phyloP scores from a whole-genome alignment of 2,113 vertebrate genomes.

The Penelope pileata region DNA sequence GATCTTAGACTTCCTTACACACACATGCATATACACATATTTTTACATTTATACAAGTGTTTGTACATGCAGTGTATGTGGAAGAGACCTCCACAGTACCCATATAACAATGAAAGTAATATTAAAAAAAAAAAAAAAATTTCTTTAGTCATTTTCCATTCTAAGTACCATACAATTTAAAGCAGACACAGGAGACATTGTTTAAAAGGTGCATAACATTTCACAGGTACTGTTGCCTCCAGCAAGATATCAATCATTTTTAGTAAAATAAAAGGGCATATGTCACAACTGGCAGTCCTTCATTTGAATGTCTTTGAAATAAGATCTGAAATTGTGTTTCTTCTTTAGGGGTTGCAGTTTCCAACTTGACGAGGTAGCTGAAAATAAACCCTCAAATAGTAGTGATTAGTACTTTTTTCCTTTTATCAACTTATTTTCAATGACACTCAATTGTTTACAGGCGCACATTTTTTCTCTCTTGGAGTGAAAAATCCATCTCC shows the following conservation, averaged over 20 bases:
- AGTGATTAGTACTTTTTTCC: not conserved
- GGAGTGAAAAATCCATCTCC: not conserved
- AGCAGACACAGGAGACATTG: not conserved
- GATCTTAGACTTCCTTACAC: not conserved
- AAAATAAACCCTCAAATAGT: not conserved
- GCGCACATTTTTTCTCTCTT: not conserved
- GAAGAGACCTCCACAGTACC: not conserved
- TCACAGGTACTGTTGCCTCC: not conserved
- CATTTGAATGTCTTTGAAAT: slow-evolving; percentile 42
- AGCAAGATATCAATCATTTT: not conserved
- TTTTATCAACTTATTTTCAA: not conserved
- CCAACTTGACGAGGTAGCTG: not conserved
- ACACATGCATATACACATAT: fast-evolving
- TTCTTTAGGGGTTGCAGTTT: not conserved
- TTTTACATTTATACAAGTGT: not conserved
- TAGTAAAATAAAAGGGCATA: not conserved
- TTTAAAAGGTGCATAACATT: not conserved
- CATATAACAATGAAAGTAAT: not conserved
- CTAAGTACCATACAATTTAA: not conserved
- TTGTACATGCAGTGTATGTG: too few relatives aligned
- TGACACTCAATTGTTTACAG: not conserved
- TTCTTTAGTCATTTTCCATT: not conserved
- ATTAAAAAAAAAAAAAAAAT: not conserved
- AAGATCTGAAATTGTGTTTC: not conserved
- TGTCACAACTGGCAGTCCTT: not conserved